Evolutionary conservation across 2,888 invertebrate genomes (phyloP).

Genomic region (Callyntrura guangdongensis): DNA sequence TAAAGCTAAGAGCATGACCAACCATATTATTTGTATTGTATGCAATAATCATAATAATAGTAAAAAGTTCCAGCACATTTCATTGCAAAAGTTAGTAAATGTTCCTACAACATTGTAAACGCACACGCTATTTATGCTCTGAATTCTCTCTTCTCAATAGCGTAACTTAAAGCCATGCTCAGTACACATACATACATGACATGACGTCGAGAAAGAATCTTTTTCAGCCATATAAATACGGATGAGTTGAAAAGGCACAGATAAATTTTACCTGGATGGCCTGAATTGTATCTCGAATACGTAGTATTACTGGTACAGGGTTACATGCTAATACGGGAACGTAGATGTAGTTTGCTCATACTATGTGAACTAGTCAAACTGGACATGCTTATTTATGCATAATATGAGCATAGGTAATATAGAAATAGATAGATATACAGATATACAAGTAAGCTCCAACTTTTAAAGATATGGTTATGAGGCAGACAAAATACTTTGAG

Average conservation of each 20-base stretch:
- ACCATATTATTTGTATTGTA: neutral
- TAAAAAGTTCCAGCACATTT: constrained; percentile 6
- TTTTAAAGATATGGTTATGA: neutral
- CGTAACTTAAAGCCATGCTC: neutral
- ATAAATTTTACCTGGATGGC: constrained; percentile 28
- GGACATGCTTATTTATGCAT: too few species aligned
- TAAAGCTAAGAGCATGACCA: constrained; percentile 42
- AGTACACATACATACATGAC: neutral
- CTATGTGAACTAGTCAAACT: too few species aligned
- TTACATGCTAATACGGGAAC: too few species aligned
- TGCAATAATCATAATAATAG: constrained; percentile 51
- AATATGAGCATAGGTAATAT: neutral
- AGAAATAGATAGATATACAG: neutral
- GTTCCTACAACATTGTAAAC: neutral
- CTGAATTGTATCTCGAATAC: neutral
- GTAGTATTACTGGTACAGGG: neutral
- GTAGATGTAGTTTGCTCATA: too few species aligned
- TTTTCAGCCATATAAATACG: neutral
- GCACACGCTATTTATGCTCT: neutral
- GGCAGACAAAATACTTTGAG: constrained; percentile 16
- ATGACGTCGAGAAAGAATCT: too few species aligned
- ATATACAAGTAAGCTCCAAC: neutral
- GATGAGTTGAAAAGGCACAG: neutral
- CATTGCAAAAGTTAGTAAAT: constrained; percentile 56
- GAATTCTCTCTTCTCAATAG: neutral